These are phyloP conservation scores for Hydrolagus affinis DNA, from an alignment of 2,113 vertebrate species.

Conservation along the genomic window DNA sequence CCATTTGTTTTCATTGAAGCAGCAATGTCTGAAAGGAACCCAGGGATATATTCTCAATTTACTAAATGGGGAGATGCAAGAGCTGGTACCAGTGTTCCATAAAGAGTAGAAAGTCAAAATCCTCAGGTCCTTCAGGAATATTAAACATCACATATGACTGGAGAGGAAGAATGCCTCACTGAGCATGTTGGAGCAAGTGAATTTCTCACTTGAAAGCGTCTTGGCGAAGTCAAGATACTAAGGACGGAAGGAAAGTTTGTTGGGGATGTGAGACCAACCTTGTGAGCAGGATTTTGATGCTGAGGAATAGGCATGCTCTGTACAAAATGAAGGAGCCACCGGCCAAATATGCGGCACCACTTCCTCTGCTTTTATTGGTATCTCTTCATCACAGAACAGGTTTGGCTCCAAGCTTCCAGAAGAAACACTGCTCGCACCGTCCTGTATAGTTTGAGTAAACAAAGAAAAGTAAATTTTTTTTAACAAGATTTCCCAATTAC, in stretches of 20 bases:
- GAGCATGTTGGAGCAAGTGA: too few relatives aligned
- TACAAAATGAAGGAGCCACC: conserved; percentile 80
- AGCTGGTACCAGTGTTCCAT: too few relatives aligned
- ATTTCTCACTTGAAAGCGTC: too few relatives aligned
- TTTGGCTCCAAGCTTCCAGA: conserved; percentile 73
- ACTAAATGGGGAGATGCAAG: too few relatives aligned
- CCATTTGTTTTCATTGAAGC: too few relatives aligned
- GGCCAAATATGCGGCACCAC: conserved; percentile 99
- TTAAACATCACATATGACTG: too few relatives aligned
- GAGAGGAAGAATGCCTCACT: too few relatives aligned
- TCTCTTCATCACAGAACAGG: conserved; percentile 96
- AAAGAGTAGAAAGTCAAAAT: too few relatives aligned
- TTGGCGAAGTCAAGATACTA: too few relatives aligned
- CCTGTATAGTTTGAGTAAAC: conserved; percentile 54
- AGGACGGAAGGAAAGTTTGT: neutral
- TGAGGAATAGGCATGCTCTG: conserved; percentile 91
- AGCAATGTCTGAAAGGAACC: too few relatives aligned
- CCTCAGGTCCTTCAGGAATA: too few relatives aligned
- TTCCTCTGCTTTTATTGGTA: conserved; percentile 95
- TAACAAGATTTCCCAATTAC: neutral
- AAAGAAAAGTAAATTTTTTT: conserved; percentile 31
- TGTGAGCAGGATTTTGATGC: conserved; percentile 93
- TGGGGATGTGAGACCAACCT: conserved; percentile 55
- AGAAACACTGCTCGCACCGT: conserved; percentile 87
- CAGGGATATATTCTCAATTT: too few relatives aligned